Percentiles rank a stretch among this genome's conserved stretches.
Evolutionary conservation across 2,888 invertebrate genomes (phyloP).

Genomic region (Lithophane leautieri): DNA sequence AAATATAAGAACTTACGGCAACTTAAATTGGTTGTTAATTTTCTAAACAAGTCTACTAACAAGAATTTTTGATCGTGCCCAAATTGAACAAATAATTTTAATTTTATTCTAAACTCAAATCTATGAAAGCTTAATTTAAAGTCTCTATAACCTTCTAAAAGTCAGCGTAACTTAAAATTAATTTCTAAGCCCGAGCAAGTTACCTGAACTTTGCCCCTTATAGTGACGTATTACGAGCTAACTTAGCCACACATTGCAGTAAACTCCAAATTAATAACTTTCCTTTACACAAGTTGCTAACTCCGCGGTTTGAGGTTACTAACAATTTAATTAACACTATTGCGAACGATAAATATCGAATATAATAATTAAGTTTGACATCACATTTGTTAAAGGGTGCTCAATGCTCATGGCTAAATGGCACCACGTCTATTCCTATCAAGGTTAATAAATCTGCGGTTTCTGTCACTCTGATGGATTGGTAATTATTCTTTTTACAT

Average conservation of each 20-base stretch:
- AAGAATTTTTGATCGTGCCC: not conserved
- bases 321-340: constrained; percentile 43
- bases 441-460: not conserved
- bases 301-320: constrained; percentile 3
- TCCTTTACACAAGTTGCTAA: constrained; percentile 25
- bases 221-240: constrained; percentile 6
- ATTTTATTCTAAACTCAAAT: not conserved
- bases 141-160: not conserved
- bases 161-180: constrained; percentile 3
- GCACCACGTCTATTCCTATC: not conserved
- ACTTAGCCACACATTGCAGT: constrained; percentile 22
- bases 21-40: not conserved
- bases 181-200: not conserved
- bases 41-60: not conserved
- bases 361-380: constrained; percentile 9
- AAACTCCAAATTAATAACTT: constrained; percentile 42
- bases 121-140: not conserved
- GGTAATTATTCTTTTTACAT: not conserved
- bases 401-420: not conserved
- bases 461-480: not conserved
- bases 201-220: constrained; percentile 4
- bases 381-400: not conserved
- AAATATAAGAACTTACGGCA: no score
- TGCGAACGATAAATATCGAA: not conserved
- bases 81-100: not conserved